Evolutionary conservation across 2,797 vertebrate species (phyloP).

Genomic region (Ptychadena robeensis): DNA sequence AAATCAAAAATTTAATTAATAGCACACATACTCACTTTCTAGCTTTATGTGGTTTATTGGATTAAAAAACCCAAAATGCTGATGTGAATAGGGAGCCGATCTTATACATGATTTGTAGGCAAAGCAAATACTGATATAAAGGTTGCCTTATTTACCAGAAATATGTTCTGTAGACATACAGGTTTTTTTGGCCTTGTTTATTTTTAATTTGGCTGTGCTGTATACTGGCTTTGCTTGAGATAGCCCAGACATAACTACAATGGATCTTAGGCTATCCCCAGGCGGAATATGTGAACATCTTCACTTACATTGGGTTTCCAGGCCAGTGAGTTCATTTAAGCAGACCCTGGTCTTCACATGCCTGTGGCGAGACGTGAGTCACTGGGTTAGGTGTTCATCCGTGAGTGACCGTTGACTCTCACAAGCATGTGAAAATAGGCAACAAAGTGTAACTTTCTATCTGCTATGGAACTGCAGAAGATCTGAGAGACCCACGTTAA

Average conservation of each 20-base stretch:
- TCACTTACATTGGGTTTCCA: conserved; percentile 65
- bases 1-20: no score
- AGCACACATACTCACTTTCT: no score
- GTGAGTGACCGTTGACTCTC: conserved; percentile 67
- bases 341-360: conserved; percentile 62
- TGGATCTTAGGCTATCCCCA: conserved; percentile 62
- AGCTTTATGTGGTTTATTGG: no score
- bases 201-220: neutral
- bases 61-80: no score
- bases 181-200: no score
- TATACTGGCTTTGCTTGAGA: neutral
- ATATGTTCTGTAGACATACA: no score
- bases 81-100: no score
- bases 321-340: conserved; percentile 65
- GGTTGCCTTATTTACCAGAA: no score
- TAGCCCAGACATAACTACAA: conserved; percentile 48
- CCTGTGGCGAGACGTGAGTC: conserved; percentile 70
- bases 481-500: conserved; percentile 57
- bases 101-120: no score
- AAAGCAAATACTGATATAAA: no score
- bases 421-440: conserved; percentile 63
- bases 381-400: conserved; percentile 70
- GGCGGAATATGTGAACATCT: conserved; percentile 64
- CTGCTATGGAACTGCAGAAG: conserved; percentile 62
- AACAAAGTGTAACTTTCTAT: conserved; percentile 65